A percentile compares a stretch with the other conserved stretches of the same genome.
Conservation (phyloP, 2,888 invertebrate genomes). For the Entomobrya proxima region DNA sequence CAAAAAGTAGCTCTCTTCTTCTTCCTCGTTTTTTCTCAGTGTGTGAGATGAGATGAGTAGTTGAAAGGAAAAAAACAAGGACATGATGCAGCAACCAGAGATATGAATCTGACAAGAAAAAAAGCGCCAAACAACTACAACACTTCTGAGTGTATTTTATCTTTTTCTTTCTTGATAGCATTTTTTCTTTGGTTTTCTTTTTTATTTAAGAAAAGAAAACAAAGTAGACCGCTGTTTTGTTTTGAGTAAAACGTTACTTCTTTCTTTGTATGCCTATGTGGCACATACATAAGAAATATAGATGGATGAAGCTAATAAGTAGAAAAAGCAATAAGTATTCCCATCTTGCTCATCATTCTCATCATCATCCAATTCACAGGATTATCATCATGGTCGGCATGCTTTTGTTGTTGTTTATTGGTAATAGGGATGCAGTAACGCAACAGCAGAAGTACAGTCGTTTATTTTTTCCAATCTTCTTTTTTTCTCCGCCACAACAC, state of each 20-base stretch:
- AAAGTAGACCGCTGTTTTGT: conserved; percentile 23
- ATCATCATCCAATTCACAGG: conserved; percentile 20
- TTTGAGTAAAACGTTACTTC: too few species aligned
- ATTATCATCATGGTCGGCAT: not conserved
- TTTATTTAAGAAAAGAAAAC: not conserved
- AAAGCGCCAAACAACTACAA: not conserved
- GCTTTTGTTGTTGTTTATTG: not conserved
- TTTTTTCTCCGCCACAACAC: not conserved
- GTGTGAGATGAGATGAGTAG: not conserved
- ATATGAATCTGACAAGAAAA: conserved; percentile 48
- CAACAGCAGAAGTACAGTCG: not conserved
- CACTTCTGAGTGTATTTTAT: not conserved
- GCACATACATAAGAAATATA: not conserved
- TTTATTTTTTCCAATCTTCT: conserved; percentile 14
- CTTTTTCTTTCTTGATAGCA: not conserved
- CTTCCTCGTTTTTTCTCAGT: too few species aligned
- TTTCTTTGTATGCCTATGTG: not conserved
- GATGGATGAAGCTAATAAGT: conserved; percentile 21
- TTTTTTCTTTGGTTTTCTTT: not conserved
- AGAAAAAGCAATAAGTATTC: conserved; percentile 40
- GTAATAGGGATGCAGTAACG: not conserved
- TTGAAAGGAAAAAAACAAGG: not conserved
- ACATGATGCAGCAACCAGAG: not conserved
- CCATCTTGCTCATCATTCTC: conserved; percentile 26
- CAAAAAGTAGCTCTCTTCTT: not conserved